Conservation (phyloP, 2,797 vertebrate species). For the Takifugu ocellatus region DNA sequence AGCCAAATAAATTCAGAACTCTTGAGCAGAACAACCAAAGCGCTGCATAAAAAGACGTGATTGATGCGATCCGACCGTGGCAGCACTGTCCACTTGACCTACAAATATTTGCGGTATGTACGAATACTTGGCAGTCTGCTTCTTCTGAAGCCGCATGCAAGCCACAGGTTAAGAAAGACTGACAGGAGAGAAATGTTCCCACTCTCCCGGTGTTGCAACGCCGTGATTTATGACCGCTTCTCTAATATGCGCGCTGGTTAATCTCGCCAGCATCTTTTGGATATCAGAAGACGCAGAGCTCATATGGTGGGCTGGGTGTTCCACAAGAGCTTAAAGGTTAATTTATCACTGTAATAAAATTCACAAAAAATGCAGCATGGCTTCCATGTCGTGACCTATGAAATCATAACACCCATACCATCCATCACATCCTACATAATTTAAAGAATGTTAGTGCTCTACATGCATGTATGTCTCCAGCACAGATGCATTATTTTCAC, state of each 20-base stretch:
- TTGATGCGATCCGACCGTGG: constrained; percentile 64
- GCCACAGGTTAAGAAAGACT: constrained; percentile 72
- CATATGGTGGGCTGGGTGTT: constrained; percentile 56
- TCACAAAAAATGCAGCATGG: constrained; percentile 57
- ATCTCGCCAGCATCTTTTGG: constrained; percentile 42
- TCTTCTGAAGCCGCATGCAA: constrained; percentile 63
- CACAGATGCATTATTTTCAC: constrained; percentile 8
- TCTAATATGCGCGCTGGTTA: constrained; percentile 46
- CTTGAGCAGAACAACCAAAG: constrained; percentile 50
- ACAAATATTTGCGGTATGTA: constrained; percentile 76
- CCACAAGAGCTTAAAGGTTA: constrained; percentile 61
- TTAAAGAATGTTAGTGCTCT: constrained; percentile 46
- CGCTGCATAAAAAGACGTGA: constrained; percentile 54
- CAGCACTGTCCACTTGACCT: constrained; percentile 71
- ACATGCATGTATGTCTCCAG: constrained; percentile 15
- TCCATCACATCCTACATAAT: constrained; percentile 55
- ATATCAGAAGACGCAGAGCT: constrained; percentile 53
- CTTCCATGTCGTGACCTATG: constrained; percentile 57
- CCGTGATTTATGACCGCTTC: constrained; percentile 57
- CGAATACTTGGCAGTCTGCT: constrained; percentile 68
- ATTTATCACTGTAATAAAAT: constrained; percentile 66
- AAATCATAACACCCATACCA: constrained; percentile 63
- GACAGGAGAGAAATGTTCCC: constrained; percentile 28
- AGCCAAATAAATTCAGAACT: constrained; percentile 36
- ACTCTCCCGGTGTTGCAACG: constrained; percentile 69